Evolutionary conservation across 2,113 vertebrate species (phyloP).

Genomic region (Casuarius casuarius): DNA sequence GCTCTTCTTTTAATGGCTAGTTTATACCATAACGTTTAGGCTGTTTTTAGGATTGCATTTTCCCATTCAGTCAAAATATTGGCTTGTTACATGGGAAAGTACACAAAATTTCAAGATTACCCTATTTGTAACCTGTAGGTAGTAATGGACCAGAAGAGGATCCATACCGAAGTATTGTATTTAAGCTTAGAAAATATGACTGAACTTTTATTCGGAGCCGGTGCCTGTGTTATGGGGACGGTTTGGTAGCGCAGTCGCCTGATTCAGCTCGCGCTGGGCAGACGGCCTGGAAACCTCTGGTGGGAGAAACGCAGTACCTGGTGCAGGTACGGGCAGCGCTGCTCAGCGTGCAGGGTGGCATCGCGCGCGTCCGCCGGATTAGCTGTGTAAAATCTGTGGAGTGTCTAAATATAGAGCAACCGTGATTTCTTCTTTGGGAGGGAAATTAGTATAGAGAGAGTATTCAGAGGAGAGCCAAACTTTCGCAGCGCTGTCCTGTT

Average conservation of each 20-base stretch:
- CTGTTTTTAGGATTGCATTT: neutral
- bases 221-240: neutral
- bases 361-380: neutral
- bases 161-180: neutral
- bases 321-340: neutral
- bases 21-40: neutral
- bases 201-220: constrained; percentile 6
- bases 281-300: neutral
- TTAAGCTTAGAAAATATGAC: neutral
- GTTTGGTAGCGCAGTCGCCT: neutral
- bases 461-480: neutral
- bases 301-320: neutral
- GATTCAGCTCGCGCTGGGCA: neutral
- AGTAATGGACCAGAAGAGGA: neutral
- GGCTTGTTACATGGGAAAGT: neutral
- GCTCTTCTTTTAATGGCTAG: neutral
- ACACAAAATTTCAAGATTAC: neutral
- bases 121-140: neutral
- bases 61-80: constrained; percentile 16
- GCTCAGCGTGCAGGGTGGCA: neutral
- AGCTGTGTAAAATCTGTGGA: neutral
- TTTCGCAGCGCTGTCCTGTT: neutral
- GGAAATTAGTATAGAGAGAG: neutral
- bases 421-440: neutral
- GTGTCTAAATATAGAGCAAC: neutral